Evolutionary conservation across 2,113 vertebrate genomes (phyloP).

Genomic region (Eonycteris spelaea): DNA sequence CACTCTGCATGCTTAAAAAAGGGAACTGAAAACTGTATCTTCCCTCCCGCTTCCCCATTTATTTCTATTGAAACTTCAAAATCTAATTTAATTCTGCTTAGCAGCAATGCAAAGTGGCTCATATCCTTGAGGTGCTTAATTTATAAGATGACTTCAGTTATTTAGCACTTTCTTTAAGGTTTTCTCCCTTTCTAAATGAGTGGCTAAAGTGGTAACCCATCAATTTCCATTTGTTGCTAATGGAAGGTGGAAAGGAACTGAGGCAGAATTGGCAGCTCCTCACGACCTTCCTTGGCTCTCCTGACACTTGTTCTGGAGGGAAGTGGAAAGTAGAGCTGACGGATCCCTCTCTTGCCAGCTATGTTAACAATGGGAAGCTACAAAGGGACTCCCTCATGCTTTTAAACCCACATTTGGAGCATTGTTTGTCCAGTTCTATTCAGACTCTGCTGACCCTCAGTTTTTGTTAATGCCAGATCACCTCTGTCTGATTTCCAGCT

Average conservation of each 20-base stretch:
- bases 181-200: not conserved
- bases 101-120: not conserved
- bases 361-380: not conserved
- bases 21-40: conserved; percentile 11
- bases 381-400: not conserved
- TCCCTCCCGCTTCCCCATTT: conserved; percentile 7
- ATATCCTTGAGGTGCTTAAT: conserved; percentile 38
- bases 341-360: not conserved
- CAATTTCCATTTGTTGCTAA: conserved; percentile 7
- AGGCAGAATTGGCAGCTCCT: not conserved
- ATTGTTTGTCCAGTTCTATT: not conserved
- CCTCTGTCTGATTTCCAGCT: not conserved
- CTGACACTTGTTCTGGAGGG: not conserved
- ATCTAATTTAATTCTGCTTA: conserved; percentile 35
- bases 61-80: conserved; percentile 50
- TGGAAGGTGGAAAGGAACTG: not conserved
- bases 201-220: conserved; percentile 20
- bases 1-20: not conserved
- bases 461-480: not conserved
- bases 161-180: not conserved
- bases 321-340: not conserved
- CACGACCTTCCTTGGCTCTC: not conserved
- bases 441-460: not conserved
- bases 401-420: not conserved
- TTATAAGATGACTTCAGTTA: not conserved